Evolutionary conservation across 2,113 vertebrate genomes (phyloP).

Genomic region (Gymnogyps californianus): DNA sequence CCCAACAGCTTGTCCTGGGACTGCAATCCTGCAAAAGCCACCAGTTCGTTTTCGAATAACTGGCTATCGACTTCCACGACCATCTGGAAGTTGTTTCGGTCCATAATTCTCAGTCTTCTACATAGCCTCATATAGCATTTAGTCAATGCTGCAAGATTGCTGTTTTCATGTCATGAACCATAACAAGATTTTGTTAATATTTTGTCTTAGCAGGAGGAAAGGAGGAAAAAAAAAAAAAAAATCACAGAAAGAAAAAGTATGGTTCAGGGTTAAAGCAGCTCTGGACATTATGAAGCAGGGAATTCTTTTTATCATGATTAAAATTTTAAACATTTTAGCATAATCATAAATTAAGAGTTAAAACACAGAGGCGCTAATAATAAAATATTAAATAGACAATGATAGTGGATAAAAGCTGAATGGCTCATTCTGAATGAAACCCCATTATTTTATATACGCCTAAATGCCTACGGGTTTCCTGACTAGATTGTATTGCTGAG

Average conservation of each 20-base stretch:
- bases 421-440: constrained; percentile 73
- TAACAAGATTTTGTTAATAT: background rate
- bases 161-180: constrained; percentile 37
- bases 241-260: constrained; percentile 45
- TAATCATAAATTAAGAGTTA: constrained; percentile 81
- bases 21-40: background rate
- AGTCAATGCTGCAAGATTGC: background rate
- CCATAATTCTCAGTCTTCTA: background rate
- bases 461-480: constrained; percentile 53
- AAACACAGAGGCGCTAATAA: constrained; percentile 72
- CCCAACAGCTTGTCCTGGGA: background rate
- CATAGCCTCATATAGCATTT: background rate
- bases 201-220: background rate
- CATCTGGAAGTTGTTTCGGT: background rate
- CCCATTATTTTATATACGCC: constrained; percentile 1
- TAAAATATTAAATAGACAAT: constrained; percentile 79
- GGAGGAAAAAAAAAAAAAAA: background rate
- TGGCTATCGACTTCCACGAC: background rate
- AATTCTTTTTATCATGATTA: constrained; percentile 64
- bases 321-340: constrained; percentile 65
- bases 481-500: constrained; percentile 22
- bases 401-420: constrained; percentile 73
- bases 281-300: constrained; percentile 65
- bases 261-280: constrained; percentile 70
- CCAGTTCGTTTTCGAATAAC: background rate